phyloP scores from a whole-genome alignment of 2,888 invertebrate species.

The Palloptera scutellata region DNA sequence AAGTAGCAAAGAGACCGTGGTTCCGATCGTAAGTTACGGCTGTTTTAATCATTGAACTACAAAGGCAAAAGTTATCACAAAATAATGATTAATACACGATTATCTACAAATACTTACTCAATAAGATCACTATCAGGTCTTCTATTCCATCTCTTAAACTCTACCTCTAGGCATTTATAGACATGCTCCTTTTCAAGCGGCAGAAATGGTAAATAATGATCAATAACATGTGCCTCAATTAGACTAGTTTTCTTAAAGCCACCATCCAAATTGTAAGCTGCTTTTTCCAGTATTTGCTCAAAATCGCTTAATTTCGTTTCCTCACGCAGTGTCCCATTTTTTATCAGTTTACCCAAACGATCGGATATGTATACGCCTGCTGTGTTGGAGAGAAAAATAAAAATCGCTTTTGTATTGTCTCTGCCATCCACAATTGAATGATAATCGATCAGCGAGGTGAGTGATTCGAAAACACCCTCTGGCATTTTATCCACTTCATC shows the following conservation, averaged over 20 bases:
- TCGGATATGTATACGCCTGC: slow-evolving; percentile 69
- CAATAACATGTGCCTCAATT: slow-evolving; percentile 86
- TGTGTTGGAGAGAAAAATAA: slow-evolving; percentile 90
- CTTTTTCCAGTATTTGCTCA: slow-evolving; percentile 73
- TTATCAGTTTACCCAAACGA: slow-evolving; percentile 58
- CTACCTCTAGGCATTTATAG: slow-evolving; percentile 75
- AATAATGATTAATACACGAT: not conserved
- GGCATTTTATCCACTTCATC: slow-evolving; percentile 98
- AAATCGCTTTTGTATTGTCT: slow-evolving; percentile 80
- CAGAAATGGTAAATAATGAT: slow-evolving; percentile 93
- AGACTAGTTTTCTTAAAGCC: slow-evolving; percentile 85
- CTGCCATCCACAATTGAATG: slow-evolving; percentile 75
- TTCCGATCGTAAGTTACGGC: slow-evolving; percentile 76
- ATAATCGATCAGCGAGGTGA: slow-evolving; percentile 91
- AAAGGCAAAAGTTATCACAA: slow-evolving; percentile 31
- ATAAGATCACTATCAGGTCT: slow-evolving; percentile 36
- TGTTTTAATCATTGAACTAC: slow-evolving; percentile 44
- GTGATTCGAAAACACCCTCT: slow-evolving; percentile 77
- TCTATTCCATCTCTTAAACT: slow-evolving; percentile 66
- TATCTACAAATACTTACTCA: slow-evolving; percentile 41
- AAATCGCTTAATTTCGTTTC: slow-evolving; percentile 75
- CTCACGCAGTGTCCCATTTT: slow-evolving; percentile 70
- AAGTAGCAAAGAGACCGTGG: slow-evolving; percentile 77
- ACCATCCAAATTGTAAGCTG: slow-evolving; percentile 76
- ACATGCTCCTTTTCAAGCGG: slow-evolving; percentile 90